These are phyloP conservation scores for Mormyrus lacerda DNA, from an alignment of 2,113 vertebrate species.

Conservation along the genomic window DNA sequence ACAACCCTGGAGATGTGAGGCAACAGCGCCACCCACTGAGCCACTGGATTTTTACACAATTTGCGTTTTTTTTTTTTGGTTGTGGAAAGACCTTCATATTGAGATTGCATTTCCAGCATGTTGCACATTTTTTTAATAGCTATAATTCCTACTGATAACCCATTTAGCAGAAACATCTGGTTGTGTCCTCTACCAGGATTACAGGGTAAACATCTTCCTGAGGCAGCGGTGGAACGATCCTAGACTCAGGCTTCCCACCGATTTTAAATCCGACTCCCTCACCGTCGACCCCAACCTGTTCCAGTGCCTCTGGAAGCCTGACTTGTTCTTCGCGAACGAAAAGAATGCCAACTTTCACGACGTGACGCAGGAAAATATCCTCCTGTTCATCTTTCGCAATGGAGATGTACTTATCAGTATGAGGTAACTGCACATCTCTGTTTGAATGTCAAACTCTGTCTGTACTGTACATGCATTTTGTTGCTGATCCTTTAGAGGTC, in stretches of 20 bases:
- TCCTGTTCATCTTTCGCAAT: slow-evolving; percentile 92
- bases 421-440: slow-evolving; percentile 63
- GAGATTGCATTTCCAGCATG: not conserved
- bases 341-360: slow-evolving; percentile 97
- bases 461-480: not conserved
- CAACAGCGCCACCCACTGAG: not conserved
- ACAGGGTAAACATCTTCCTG: slow-evolving; percentile 90
- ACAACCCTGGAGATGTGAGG: not conserved
- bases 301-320: slow-evolving; percentile 96
- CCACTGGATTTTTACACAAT: not conserved
- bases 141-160: not conserved
- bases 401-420: slow-evolving; percentile 93
- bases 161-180: not conserved
- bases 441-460: not conserved
- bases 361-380: slow-evolving; percentile 94
- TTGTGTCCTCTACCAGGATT: slow-evolving; percentile 66
- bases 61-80: not conserved
- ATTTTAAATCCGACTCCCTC: slow-evolving; percentile 83
- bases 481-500: not conserved
- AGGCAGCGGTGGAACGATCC: slow-evolving; percentile 96
- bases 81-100: not conserved
- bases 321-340: slow-evolving; percentile 96
- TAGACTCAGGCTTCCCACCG: slow-evolving; percentile 79
- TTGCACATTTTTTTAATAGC: not conserved
- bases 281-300: slow-evolving; percentile 95